Percentiles rank a stretch among this genome's conserved stretches.
phyloP scores from a whole-genome alignment of 2,113 vertebrate species.

The Alligator sinensis region DNA sequence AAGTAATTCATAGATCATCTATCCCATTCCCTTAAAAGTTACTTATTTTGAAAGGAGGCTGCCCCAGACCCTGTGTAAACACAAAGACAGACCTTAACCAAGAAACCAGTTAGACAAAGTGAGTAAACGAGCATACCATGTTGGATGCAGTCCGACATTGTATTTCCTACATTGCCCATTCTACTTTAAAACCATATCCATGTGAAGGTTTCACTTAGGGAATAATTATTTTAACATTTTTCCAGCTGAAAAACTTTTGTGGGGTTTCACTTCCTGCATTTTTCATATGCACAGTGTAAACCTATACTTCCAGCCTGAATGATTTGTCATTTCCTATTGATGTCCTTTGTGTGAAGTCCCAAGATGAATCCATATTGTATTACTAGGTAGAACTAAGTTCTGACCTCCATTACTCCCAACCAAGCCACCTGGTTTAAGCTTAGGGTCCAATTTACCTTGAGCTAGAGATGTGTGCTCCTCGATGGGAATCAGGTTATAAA shows the following conservation, averaged over 20 bases:
- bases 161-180: not conserved
- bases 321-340: not conserved
- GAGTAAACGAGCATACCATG: not conserved
- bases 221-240: not conserved
- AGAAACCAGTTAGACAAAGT: not conserved
- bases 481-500: not conserved
- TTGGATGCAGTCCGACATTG: not conserved
- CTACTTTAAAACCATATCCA: not conserved
- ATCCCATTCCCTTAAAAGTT: not conserved
- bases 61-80: not conserved
- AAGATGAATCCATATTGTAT: no score
- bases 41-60: not conserved
- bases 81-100: not conserved
- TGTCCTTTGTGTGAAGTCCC: no score
- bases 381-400: no score
- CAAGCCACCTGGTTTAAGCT: no score
- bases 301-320: not conserved
- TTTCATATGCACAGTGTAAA: not conserved
- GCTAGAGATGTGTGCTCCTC: no score
- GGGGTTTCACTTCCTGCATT: not conserved
- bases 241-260: not conserved
- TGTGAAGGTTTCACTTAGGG: not conserved
- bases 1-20: not conserved
- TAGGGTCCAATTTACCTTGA: no score
- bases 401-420: no score